Base-by-base conservation (phyloP, 1,140 invertebrate species). In the Cyclina sinensis region DNA sequence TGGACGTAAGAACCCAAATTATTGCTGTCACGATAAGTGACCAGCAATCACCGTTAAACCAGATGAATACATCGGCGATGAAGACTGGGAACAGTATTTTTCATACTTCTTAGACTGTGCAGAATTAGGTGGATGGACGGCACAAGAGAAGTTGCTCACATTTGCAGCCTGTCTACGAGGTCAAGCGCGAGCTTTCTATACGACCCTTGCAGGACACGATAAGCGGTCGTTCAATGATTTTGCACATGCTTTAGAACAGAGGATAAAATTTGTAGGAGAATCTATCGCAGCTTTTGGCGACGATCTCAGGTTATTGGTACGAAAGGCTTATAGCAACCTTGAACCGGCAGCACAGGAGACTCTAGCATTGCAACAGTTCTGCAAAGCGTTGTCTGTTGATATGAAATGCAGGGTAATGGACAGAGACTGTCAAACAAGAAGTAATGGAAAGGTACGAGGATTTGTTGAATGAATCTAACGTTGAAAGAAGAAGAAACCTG, bases 111-210 rank as follows among this genome's bases (percentile, higher is more conserved):
- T n/a, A 37, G 65, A 70, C n/a, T 70, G 65, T 9, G 65, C 21
- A 11, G 11, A 32, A 37, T 37, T 32, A 3, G 21, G 21, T 11
- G 3, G 7, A 70, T 35, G 30, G 24, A 12, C 27, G 3, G 30
- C 7, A 11, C 7, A 70, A 37, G 65, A 70, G n/a, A 70, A 35
- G 65, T 24, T 70, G 7, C 65, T 70, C 32, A 59, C 57, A 59
- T 27, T 59, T 11, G 57, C 57, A 59, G 57, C 57, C n/a, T n/a
- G 57, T 59, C n/a, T 70, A 24, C 7, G n/a, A 37, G 65, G 65
- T 70, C 65, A 70, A 37, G 65, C 65, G 14, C 35, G 65, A 18
- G 65, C n/a, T 14, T 70, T 70, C 57, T 70, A 70, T 70, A 70
- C 65, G n/a, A 70, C 9, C 35, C 65, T 70, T 18, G 9, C 35